Evolutionary conservation across 2,888 invertebrate species (phyloP).

Genomic region (Ctenicera cuprea): DNA sequence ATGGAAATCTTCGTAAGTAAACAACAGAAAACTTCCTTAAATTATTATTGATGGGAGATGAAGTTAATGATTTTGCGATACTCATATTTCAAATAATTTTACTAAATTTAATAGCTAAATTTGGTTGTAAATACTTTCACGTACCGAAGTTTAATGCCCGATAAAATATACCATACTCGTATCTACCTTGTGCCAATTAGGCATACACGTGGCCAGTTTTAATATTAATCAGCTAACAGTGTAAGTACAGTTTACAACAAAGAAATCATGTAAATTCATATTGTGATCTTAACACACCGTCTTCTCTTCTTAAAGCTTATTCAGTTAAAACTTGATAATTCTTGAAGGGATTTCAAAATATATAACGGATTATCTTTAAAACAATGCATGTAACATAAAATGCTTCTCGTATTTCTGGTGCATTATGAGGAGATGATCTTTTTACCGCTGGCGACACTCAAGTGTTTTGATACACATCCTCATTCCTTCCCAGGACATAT

Average conservation of each 20-base stretch:
- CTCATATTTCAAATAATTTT: too few relatives aligned
- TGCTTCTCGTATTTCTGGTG: slow-evolving; percentile 40
- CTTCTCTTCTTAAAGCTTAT: not conserved
- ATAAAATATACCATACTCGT: too few relatives aligned
- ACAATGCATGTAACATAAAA: slow-evolving; percentile 26
- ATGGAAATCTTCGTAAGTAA: too few relatives aligned
- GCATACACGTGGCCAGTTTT: not conserved
- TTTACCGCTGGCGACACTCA: slow-evolving; percentile 44
- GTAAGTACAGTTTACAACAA: not conserved
- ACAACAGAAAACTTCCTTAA: too few relatives aligned
- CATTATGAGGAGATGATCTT: slow-evolving; percentile 39
- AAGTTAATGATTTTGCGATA: too few relatives aligned
- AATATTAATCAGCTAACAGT: not conserved
- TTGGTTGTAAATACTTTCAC: too few relatives aligned
- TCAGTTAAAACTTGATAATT: slow-evolving; percentile 5
- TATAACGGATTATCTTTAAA: slow-evolving; percentile 13
- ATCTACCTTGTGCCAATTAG: slow-evolving; percentile 5
- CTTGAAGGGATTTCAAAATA: slow-evolving; percentile 15
- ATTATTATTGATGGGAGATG: too few relatives aligned
- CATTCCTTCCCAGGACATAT: slow-evolving; percentile 44
- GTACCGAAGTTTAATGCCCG: not conserved
- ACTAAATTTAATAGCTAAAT: too few relatives aligned
- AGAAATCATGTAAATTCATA: slow-evolving; percentile 1
- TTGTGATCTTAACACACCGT: not conserved
- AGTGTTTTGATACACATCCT: slow-evolving; percentile 53